A percentile compares a stretch with the other conserved stretches of the same genome.
Evolutionary conservation across 2,888 invertebrate species (phyloP).

Genomic region (Pollenia labialis): DNA sequence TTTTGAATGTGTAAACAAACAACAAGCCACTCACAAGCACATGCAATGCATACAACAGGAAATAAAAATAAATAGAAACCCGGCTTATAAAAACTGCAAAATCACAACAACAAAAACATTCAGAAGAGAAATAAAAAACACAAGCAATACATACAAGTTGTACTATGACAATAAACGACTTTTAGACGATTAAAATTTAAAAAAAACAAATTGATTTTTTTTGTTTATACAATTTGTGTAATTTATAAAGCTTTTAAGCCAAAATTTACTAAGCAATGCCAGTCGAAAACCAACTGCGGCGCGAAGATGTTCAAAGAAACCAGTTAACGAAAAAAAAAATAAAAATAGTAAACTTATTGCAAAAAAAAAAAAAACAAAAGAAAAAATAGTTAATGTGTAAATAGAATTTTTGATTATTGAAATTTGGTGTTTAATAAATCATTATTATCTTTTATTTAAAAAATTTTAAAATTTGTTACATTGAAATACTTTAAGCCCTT

Average conservation of each 20-base stretch:
- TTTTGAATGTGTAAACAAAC: no score
- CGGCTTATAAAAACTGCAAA: conserved; percentile 67
- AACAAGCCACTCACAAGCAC: background rate
- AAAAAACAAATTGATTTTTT: conserved; percentile 66
- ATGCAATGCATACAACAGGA: conserved; percentile 15
- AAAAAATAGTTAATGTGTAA: background rate
- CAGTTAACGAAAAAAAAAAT: conserved; percentile 49
- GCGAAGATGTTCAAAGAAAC: conserved; percentile 72
- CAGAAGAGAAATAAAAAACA: conserved; percentile 41
- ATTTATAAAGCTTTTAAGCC: conserved; percentile 69
- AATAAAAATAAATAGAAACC: conserved; percentile 57
- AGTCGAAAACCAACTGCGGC: conserved; percentile 74
- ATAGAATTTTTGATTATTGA: conserved; percentile 28
- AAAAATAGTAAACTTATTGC: conserved; percentile 11
- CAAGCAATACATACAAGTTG: conserved; percentile 64
- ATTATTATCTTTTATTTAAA: background rate
- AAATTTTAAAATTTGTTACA: background rate
- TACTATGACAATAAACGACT: conserved; percentile 60
- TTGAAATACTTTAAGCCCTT: conserved; percentile 12
- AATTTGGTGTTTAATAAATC: conserved; percentile 10
- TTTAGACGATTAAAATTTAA: conserved; percentile 40
- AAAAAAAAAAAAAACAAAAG: conserved; percentile 3
- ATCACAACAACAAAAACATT: conserved; percentile 32
- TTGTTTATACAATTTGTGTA: conserved; percentile 50
- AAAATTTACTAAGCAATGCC: conserved; percentile 66